phyloP scores from a whole-genome alignment of 2,888 invertebrate genomes.

The Aphidoletes aphidimyza region DNA sequence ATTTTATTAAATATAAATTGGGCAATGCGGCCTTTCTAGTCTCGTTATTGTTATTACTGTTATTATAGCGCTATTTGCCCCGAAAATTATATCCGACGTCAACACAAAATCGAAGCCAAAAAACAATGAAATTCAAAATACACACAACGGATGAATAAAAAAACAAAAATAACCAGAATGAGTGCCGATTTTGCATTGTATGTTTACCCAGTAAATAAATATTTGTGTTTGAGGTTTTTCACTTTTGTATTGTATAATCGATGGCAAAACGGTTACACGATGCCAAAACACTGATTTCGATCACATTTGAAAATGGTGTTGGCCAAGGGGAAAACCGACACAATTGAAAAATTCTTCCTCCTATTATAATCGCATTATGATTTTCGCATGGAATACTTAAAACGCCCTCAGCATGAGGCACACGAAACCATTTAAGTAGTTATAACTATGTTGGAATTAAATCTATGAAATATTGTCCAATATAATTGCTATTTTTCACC shows the following conservation, averaged over 20 bases:
- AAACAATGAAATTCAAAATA: slow-evolving; percentile 43
- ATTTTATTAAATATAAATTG: slow-evolving; percentile 47
- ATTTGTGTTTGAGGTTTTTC: neutral
- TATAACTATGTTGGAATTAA: neutral
- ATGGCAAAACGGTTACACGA: slow-evolving; percentile 4
- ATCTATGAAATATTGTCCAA: neutral
- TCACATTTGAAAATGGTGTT: neutral
- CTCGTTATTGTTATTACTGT: slow-evolving; percentile 20
- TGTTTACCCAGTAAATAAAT: neutral
- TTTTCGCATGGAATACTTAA: neutral
- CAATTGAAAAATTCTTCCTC: neutral
- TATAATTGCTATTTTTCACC: no score
- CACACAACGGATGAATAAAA: slow-evolving; percentile 4
- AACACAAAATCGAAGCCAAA: slow-evolving; percentile 21
- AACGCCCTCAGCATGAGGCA: no score
- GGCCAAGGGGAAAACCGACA: slow-evolving; percentile 7
- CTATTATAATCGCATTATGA: slow-evolving; percentile 40
- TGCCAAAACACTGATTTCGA: slow-evolving; percentile 28
- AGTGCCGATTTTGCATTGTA: slow-evolving; percentile 23
- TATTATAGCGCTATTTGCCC: slow-evolving; percentile 41
- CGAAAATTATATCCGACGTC: slow-evolving; percentile 41
- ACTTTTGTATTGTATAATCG: neutral
- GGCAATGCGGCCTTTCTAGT: slow-evolving; percentile 38
- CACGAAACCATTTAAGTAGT: no score
- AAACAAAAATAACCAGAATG: no score